Evolutionary conservation across 2,113 vertebrate genomes (phyloP).

Genomic region (Platysteira castanea): DNA sequence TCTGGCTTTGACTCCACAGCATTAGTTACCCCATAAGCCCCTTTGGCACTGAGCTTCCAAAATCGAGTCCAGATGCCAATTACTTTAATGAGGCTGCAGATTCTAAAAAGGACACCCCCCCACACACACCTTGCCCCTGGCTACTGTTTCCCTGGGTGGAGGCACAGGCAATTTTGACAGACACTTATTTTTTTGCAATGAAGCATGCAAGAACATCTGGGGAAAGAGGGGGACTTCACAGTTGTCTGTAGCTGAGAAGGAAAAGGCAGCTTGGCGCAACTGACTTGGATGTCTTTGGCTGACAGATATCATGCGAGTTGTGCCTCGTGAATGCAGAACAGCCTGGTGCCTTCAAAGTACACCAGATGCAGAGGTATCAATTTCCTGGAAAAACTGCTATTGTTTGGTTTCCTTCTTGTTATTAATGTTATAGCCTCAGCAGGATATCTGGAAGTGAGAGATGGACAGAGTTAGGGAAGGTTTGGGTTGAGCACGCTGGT

Average conservation of each 20-base stretch:
- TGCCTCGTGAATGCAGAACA: neutral
- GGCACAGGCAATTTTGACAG: neutral
- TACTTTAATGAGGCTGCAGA: conserved; percentile 23
- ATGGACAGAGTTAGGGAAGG: neutral
- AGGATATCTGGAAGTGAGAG: neutral
- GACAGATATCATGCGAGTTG: neutral
- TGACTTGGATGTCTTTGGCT: neutral
- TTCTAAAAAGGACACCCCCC: neutral
- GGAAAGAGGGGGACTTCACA: neutral
- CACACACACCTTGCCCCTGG: neutral
- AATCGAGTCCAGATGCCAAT: neutral
- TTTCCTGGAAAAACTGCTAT: neutral
- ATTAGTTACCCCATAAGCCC: neutral
- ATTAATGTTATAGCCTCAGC: neutral
- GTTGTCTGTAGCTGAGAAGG: neutral
- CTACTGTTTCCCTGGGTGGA: neutral
- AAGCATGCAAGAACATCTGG: neutral
- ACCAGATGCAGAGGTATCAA: neutral
- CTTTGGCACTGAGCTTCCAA: neutral
- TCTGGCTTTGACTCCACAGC: neutral
- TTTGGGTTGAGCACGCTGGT: neutral
- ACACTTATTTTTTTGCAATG: neutral
- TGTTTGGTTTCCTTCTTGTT: neutral
- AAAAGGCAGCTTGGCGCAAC: neutral
- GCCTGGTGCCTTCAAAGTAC: neutral